Percentiles rank a stretch among this genome's conserved stretches.
Evolutionary conservation across 2,797 vertebrate genomes (phyloP).

Genomic region (Bradypodion pumilum): DNA sequence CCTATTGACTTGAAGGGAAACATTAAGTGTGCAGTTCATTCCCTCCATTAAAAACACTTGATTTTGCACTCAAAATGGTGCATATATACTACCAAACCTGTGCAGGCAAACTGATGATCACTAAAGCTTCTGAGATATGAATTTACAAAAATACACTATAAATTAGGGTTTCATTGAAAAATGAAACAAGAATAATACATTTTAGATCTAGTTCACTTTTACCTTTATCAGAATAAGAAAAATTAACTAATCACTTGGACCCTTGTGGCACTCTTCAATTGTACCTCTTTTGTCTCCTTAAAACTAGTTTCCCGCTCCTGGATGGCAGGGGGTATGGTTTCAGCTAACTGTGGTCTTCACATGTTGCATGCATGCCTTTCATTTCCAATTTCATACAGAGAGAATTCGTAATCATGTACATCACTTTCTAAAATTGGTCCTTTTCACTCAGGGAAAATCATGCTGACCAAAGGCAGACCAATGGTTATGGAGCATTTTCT

Average conservation of each 20-base stretch:
- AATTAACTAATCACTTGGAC: constrained; percentile 50
- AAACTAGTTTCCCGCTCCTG: constrained; percentile 86
- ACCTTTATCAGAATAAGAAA: constrained; percentile 40
- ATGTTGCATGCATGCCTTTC: constrained; percentile 76
- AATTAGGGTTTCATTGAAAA: constrained; percentile 14
- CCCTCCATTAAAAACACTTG: neutral
- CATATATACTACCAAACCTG: constrained; percentile 5
- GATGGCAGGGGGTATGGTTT: constrained; percentile 94
- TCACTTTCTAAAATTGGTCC: constrained; percentile 55
- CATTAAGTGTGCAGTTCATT: neutral
- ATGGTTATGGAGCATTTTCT: constrained; percentile 27
- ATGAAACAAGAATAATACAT: constrained; percentile 16
- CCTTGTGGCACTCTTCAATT: constrained; percentile 74
- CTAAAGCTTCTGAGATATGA: constrained; percentile 36
- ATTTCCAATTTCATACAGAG: constrained; percentile 64
- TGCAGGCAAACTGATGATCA: constrained; percentile 51
- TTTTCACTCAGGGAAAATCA: constrained; percentile 53
- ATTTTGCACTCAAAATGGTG: neutral
- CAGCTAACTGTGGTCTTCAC: constrained; percentile 82
- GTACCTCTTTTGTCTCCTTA: constrained; percentile 82
- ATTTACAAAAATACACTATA: constrained; percentile 15
- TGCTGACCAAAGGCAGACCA: constrained; percentile 25
- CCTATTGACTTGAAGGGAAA: neutral
- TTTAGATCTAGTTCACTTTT: constrained; percentile 52
- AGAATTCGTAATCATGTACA: constrained; percentile 52